Conservation (phyloP, 2,888 invertebrate genomes). For the Subacronicta megacephala region DNA sequence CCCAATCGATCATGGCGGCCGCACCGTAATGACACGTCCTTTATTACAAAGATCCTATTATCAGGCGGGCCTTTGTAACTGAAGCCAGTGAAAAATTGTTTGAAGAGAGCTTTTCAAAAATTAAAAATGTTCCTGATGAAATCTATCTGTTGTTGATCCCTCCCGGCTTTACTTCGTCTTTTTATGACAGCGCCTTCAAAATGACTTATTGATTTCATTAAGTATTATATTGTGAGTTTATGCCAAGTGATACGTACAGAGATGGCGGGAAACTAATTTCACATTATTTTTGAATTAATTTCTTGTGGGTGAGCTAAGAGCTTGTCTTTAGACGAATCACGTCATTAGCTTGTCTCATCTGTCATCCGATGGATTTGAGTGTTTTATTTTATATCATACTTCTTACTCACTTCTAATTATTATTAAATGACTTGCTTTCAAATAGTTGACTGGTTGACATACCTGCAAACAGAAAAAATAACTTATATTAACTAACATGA, state of each 20-base stretch:
- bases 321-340: no score
- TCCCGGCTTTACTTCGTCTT: conserved; percentile 1
- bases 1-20: conserved; percentile 44
- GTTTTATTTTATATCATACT: no score
- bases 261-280: neutral
- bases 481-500: no score
- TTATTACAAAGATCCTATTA: conserved; percentile 54
- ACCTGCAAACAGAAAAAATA: conserved; percentile 3
- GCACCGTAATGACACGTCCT: conserved; percentile 51
- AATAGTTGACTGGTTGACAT: neutral
- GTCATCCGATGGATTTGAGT: no score
- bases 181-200: neutral
- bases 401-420: no score
- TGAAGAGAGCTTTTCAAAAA: conserved; percentile 40
- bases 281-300: neutral
- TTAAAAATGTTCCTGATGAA: conserved; percentile 38
- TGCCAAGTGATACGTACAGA: neutral
- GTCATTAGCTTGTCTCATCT: no score
- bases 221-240: neutral
- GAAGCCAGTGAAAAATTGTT: conserved; percentile 45
- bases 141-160: conserved; percentile 1
- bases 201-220: conserved; percentile 1
- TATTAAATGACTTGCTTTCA: neutral
- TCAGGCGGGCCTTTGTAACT: conserved; percentile 49
- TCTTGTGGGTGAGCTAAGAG: no score